Base-by-base conservation (phyloP, 2,113 vertebrate species). In the Nannospalax galili region DNA sequence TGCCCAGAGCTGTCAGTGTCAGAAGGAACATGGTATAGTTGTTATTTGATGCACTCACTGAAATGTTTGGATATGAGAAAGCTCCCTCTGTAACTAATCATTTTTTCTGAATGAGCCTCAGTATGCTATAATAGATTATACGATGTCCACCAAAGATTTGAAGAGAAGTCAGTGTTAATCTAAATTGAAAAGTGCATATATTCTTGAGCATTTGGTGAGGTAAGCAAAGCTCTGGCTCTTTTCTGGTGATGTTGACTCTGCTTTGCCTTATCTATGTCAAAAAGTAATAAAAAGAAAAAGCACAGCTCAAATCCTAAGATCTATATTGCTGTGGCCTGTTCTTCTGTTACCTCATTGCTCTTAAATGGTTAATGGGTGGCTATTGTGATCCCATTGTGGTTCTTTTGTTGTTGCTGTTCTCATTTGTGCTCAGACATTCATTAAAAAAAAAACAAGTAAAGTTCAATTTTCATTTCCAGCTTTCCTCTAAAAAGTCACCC, bases 401-500 rank as follows among this genome's bases (percentile, higher is more conserved):
- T 92, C 64, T 84, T 88, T 67, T 65, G 45, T 74, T 92, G 64
- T 90, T 93, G 42, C 40, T 67, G 81, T 92, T 92, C 30, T 11
- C 79, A 85, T 16, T 64, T n/a, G 92, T 94, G 67, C 42, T 69
- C 35, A 94, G 69, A 79, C 32, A 95, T 95, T 77, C 80, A 93
- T 88, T 87, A 94, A 96, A 86, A 85, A 86, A 48, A 32, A 30
- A 42, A 15, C 9, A 78, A 52, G 37, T 14, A 56, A 92, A 84
- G 80, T 90, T 70, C 10, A 95, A 84, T 89, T 94, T 92, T 93
- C 60, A 93, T 92, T 97, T 94, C 84, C 87, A 95, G 24, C 60
- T 92, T 94, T 91, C 24, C 52, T 92, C 35, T 79, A 60, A 94
- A 90, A 81, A 91, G 42, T 87, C 79, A 88, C 16, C 4, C 73